A percentile compares a stretch with the other conserved stretches of the same genome.
phyloP scores from a whole-genome alignment of 2,888 invertebrate species.

The Protonemura montana region DNA sequence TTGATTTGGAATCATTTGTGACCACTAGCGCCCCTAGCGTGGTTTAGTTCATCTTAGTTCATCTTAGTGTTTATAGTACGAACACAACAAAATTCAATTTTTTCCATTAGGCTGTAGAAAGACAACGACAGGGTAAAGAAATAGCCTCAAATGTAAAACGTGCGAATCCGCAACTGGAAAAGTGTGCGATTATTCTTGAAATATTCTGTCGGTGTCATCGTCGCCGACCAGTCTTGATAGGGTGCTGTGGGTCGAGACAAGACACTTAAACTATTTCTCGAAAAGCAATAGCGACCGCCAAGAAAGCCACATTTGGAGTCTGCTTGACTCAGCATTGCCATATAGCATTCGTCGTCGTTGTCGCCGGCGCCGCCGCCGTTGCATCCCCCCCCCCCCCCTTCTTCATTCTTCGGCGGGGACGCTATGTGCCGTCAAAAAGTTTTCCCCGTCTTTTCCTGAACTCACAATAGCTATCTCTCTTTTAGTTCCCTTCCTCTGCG shows the following conservation, averaged over 20 bases:
- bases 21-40: no score
- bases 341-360: neutral
- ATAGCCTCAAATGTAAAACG: neutral
- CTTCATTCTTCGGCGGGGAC: neutral
- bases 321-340: neutral
- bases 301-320: constrained; percentile 12
- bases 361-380: neutral
- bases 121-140: neutral
- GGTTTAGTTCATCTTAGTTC: no score
- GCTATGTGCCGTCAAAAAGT: constrained; percentile 7
- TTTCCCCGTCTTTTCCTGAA: constrained; percentile 12
- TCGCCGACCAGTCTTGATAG: neutral
- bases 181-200: neutral
- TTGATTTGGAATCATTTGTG: no score
- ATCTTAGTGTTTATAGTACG: no score
- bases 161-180: neutral
- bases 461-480: constrained; percentile 7
- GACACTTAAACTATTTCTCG: constrained; percentile 5
- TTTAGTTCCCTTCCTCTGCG: neutral
- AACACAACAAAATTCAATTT: no score
- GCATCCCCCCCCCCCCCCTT: neutral
- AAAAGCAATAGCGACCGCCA: neutral
- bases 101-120: no score
- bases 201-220: neutral
- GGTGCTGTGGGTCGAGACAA: neutral